phyloP scores from a whole-genome alignment of 2,888 invertebrate genomes.

The Pyralis farinalis region DNA sequence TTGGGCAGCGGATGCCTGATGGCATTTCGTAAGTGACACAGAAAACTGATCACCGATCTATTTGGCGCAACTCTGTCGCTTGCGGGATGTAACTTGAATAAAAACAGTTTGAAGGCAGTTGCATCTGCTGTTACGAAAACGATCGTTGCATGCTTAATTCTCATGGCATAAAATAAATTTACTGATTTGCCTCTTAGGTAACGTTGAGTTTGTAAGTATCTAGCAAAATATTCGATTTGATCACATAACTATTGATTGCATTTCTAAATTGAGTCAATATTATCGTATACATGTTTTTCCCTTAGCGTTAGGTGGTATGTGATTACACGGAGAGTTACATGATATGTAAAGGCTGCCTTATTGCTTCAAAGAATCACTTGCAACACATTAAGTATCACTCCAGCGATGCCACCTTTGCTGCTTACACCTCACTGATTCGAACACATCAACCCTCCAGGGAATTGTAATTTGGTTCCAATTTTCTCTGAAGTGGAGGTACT shows the following conservation, averaged over 20 bases:
- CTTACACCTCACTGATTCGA: too few relatives aligned
- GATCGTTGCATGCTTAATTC: conserved; percentile 17
- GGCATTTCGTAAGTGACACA: conserved; percentile 21
- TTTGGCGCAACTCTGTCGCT: conserved; percentile 17
- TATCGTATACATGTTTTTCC: too few relatives aligned
- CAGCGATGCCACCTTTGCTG: too few relatives aligned
- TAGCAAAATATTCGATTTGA: conserved; percentile 39
- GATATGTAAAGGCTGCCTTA: too few relatives aligned
- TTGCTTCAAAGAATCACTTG: too few relatives aligned
- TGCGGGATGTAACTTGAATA: conserved; percentile 20
- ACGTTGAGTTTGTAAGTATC: conserved; percentile 13
- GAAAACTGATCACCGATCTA: conserved; percentile 22
- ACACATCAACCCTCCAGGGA: too few relatives aligned
- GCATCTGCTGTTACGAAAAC: conserved; percentile 21
- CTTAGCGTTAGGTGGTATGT: too few relatives aligned
- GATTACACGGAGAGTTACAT: too few relatives aligned
- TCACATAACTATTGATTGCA: conserved; percentile 36
- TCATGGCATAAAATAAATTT: conserved; percentile 17
- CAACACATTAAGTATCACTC: too few relatives aligned
- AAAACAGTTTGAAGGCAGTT: conserved; percentile 17
- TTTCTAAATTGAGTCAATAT: conserved; percentile 13
- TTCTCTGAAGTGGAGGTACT: too few relatives aligned
- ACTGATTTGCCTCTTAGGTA: conserved; percentile 13
- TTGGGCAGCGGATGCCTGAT: conserved; percentile 14
- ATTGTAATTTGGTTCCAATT: too few relatives aligned